These are phyloP conservation scores for Tetramorium parvispinum DNA, from an alignment of 1,140 invertebrate genomes.

Conservation along the genomic window DNA sequence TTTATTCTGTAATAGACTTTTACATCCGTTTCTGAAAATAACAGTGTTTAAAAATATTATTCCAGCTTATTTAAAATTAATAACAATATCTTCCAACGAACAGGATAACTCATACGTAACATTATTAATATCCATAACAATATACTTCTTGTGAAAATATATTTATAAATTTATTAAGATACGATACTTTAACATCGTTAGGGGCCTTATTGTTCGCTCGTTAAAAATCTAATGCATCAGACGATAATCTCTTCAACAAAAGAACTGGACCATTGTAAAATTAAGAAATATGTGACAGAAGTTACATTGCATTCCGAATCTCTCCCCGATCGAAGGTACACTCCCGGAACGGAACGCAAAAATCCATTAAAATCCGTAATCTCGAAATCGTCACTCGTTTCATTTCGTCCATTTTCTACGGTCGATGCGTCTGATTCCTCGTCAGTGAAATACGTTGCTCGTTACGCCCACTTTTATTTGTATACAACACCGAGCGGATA, in stretches of 20 bases:
- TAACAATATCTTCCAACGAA: neutral
- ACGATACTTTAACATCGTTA: neutral
- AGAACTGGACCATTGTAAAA: slow-evolving; percentile 4
- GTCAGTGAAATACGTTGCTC: slow-evolving; percentile 17
- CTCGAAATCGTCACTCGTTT: slow-evolving; percentile 34
- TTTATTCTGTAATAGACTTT: neutral
- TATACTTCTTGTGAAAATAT: neutral
- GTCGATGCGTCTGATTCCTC: slow-evolving; percentile 55
- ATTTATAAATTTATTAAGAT: slow-evolving; percentile 23
- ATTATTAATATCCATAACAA: neutral
- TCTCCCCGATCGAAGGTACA: neutral
- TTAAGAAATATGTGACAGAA: slow-evolving; percentile 16
- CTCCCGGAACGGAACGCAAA: neutral
- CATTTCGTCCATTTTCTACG: slow-evolving; percentile 43
- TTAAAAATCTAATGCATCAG: neutral
- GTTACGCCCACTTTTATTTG: slow-evolving; percentile 50
- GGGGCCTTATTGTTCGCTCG: neutral
- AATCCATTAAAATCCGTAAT: slow-evolving; percentile 39
- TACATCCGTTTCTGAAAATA: neutral
- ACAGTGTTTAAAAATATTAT: neutral
- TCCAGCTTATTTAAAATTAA: neutral
- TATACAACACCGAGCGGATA: slow-evolving; percentile 17
- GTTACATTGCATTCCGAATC: neutral
- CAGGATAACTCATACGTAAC: too few species aligned
- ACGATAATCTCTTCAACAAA: neutral